Percentiles rank a stretch among this genome's conserved stretches.
phyloP scores from a whole-genome alignment of 2,113 vertebrate species.

The Cinclus cinclus region DNA sequence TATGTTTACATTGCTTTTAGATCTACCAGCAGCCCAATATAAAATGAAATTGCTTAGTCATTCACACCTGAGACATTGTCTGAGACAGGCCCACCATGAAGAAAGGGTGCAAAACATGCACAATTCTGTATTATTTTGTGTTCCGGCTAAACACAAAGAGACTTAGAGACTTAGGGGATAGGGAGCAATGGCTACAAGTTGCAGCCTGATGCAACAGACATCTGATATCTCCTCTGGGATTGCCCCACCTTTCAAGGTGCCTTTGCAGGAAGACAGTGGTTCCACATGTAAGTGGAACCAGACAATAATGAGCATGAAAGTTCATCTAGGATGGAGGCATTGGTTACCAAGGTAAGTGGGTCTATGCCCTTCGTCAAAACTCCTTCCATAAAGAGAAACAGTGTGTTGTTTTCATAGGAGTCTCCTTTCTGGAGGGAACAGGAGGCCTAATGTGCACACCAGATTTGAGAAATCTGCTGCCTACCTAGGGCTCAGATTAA shows the following conservation, averaged over 20 bases:
- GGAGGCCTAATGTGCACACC: not conserved
- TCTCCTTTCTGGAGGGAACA: not conserved
- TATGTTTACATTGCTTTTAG: not conserved
- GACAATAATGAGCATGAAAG: fast-evolving
- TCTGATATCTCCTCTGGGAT: not conserved
- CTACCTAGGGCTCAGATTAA: not conserved
- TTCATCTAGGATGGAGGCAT: fast-evolving
- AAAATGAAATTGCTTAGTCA: not conserved
- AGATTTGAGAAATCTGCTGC: not conserved
- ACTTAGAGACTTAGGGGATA: not conserved
- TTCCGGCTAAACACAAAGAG: not conserved
- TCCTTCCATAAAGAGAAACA: not conserved
- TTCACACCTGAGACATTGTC: not conserved
- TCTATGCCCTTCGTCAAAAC: not conserved
- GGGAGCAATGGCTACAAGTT: not conserved
- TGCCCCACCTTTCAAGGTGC: not conserved
- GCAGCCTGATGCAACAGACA: not conserved
- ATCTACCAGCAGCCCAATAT: not conserved
- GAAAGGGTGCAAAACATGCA: not conserved
- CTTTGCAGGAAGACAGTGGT: not conserved
- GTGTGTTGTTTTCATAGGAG: not conserved
- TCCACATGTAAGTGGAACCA: not conserved
- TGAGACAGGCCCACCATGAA: not conserved
- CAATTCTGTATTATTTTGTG: not conserved
- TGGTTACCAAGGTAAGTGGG: not conserved